These are phyloP conservation scores for Brachypalpus laphriformis DNA, from an alignment of 2,888 invertebrate species.

Conservation along the genomic window DNA sequence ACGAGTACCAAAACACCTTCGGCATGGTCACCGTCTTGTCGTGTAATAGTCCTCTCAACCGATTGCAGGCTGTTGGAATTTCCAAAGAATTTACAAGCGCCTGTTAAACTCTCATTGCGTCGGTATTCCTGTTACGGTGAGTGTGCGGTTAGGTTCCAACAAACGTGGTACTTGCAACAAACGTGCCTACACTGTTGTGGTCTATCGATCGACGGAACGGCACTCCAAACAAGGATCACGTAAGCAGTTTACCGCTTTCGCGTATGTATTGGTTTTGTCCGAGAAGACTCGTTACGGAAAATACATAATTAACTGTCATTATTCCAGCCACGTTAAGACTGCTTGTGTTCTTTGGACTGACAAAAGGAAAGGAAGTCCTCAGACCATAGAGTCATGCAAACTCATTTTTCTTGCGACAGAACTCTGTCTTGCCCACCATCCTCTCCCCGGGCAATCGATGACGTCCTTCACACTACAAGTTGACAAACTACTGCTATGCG, in stretches of 20 bases:
- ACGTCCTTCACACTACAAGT: conserved; percentile 56
- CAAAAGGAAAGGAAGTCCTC: conserved; percentile 51
- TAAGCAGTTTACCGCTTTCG: conserved; percentile 44
- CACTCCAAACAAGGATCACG: conserved; percentile 57
- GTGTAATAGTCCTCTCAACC: conserved; percentile 13
- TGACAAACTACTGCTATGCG: conserved; percentile 41
- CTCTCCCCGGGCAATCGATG: conserved; percentile 35
- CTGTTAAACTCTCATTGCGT: conserved; percentile 60
- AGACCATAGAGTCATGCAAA: conserved; percentile 57
- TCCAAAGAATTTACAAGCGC: conserved; percentile 69
- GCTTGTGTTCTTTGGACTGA: conserved; percentile 47
- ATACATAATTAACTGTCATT: conserved; percentile 69
- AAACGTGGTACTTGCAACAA: conserved; percentile 43
- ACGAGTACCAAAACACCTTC: conserved; percentile 23
- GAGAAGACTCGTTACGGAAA: conserved; percentile 18
- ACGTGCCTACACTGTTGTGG: conserved; percentile 64
- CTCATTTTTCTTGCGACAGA: conserved; percentile 45
- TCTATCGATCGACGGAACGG: conserved; percentile 52
- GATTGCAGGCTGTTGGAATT: conserved; percentile 51
- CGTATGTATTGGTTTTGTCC: neutral
- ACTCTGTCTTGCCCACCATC: neutral
- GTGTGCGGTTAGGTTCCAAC: conserved; percentile 46
- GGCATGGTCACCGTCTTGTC: conserved; percentile 17
- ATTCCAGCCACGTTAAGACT: conserved; percentile 68
- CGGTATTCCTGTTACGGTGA: conserved; percentile 61